These are phyloP conservation scores for Tribolium madens DNA, from an alignment of 1,140 invertebrate species.

Conservation along the genomic window DNA sequence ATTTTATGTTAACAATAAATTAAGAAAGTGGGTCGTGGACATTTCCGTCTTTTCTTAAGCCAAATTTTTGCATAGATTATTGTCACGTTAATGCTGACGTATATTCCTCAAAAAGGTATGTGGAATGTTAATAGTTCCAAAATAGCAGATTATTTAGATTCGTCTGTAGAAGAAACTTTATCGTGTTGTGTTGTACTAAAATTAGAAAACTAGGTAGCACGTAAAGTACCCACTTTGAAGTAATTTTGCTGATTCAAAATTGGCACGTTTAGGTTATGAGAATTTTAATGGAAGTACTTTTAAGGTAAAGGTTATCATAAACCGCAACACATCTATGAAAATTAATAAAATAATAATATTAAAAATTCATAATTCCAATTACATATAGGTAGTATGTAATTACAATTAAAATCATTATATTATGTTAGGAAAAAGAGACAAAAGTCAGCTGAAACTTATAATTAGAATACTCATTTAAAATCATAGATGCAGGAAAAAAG, in stretches of 20 bases:
- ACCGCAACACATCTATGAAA: background rate
- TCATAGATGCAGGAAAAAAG: background rate
- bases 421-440: background rate
- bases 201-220: background rate
- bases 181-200: background rate
- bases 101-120: background rate
- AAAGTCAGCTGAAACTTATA: background rate
- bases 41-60: background rate
- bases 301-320: background rate
- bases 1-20: slow-evolving; percentile 14
- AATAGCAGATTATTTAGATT: background rate
- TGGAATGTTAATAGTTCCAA: background rate
- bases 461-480: background rate
- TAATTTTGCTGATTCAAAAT: background rate
- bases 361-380: background rate
- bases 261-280: background rate
- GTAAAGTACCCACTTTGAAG: background rate
- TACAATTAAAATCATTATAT: background rate
- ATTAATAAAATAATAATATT: background rate
- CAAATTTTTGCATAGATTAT: background rate
- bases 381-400: background rate
- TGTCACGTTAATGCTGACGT: background rate
- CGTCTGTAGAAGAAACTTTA: background rate
- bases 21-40: slow-evolving; percentile 7
- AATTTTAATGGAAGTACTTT: background rate